Percentiles rank a stretch among this genome's conserved stretches.
Evolutionary conservation across 1,140 invertebrate genomes (phyloP).

Genomic region (Halotydeus destructor): DNA sequence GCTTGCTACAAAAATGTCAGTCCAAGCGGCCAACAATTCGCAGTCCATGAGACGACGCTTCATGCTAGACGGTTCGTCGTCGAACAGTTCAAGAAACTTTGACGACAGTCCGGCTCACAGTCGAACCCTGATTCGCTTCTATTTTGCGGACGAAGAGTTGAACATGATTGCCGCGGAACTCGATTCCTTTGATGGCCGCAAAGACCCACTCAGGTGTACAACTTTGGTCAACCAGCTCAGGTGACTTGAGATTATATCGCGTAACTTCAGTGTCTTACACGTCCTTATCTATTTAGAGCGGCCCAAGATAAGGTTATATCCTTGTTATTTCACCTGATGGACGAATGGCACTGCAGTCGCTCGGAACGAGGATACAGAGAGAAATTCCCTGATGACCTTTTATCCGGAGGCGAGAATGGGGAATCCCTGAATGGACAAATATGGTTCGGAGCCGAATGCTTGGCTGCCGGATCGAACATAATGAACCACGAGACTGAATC

Average conservation of each 20-base stretch:
- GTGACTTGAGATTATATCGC: slow-evolving; percentile 32
- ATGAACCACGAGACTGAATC: slow-evolving; percentile 87
- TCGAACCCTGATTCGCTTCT: slow-evolving; percentile 44
- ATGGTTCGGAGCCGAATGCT: slow-evolving; percentile 98
- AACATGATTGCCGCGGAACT: slow-evolving; percentile 82
- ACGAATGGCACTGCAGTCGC: slow-evolving; percentile 15
- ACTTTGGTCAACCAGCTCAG: slow-evolving; percentile 77
- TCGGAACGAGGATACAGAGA: slow-evolving; percentile 86
- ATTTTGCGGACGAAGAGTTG: slow-evolving; percentile 89
- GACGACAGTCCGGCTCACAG: not conserved
- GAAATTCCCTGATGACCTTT: slow-evolving; percentile 97
- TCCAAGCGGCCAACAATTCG: slow-evolving; percentile 1
- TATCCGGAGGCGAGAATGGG: slow-evolving; percentile 57
- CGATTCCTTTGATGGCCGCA: slow-evolving; percentile 92
- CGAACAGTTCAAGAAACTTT: too few species aligned
- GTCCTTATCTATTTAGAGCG: slow-evolving; percentile 3
- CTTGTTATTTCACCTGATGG: slow-evolving; percentile 14
- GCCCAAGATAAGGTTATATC: slow-evolving; percentile 22
- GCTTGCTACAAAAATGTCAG: slow-evolving; percentile 11
- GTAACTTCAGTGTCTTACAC: too few species aligned
- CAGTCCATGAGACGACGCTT: not conserved
- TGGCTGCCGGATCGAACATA: slow-evolving; percentile 64
- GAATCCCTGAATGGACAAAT: slow-evolving; percentile 64
- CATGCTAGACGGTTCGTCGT: too few species aligned
- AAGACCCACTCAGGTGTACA: slow-evolving; percentile 88